Conservation (phyloP, 1,140 invertebrate species). For the Trichogramma pretiosum region DNA sequence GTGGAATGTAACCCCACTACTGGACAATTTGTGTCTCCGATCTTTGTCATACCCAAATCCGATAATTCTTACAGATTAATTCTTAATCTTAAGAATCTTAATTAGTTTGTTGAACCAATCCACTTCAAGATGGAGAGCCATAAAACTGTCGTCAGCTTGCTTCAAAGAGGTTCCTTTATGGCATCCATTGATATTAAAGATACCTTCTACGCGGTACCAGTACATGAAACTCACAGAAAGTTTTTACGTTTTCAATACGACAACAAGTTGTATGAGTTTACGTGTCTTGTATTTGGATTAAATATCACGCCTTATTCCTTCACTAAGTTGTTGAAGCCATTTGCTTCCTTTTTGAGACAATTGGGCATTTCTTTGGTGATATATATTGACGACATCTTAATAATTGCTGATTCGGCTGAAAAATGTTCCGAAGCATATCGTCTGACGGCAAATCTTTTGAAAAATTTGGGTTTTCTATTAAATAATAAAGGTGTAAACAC, state of each 20-base stretch:
- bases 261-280: background rate
- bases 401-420: background rate
- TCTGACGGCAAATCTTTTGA: background rate
- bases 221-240: background rate
- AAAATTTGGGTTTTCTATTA: background rate
- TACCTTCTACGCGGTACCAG: background rate
- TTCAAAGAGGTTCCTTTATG: background rate
- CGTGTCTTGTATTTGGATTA: background rate
- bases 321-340: background rate
- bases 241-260: background rate
- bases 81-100: background rate
- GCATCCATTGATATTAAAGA: background rate
- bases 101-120: background rate
- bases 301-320: background rate
- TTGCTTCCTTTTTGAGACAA: background rate
- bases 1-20: background rate
- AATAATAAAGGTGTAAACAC: background rate
- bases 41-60: background rate
- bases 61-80: background rate
- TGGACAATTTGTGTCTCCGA: background rate
- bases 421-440: background rate
- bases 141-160: background rate
- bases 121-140: slow-evolving; percentile 1
- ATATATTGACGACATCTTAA: background rate
- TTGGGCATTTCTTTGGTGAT: background rate